phyloP scores from a whole-genome alignment of 2,888 invertebrate species.

The Stomorhina lunata region DNA sequence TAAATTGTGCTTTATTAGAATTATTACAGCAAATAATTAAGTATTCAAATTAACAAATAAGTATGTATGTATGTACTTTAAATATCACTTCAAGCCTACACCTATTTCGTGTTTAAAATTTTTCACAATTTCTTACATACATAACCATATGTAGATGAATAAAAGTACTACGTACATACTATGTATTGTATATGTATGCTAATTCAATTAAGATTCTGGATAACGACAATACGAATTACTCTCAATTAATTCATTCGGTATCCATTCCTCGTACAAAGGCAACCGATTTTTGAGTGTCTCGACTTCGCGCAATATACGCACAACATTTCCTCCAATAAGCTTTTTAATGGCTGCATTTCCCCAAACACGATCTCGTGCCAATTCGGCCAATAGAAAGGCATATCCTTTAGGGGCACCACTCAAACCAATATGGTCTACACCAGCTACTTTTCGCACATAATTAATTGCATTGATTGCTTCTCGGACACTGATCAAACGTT shows the following conservation, averaged over 20 bases:
- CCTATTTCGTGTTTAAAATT: too few relatives aligned
- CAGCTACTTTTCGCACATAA: conserved; percentile 84
- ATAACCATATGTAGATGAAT: too few relatives aligned
- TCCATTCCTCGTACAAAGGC: conserved; percentile 82
- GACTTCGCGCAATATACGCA: conserved; percentile 82
- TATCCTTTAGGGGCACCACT: conserved; percentile 82
- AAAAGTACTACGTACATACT: too few relatives aligned
- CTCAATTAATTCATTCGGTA: conserved; percentile 81
- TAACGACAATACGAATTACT: conserved; percentile 82
- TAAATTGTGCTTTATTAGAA: not conserved
- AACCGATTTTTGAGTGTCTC: conserved; percentile 79
- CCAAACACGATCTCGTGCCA: conserved; percentile 83
- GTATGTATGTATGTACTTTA: too few relatives aligned
- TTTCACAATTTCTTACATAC: too few relatives aligned
- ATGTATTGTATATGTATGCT: not conserved
- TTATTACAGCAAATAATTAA: not conserved
- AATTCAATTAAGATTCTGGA: conserved; percentile 77
- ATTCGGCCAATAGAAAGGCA: conserved; percentile 83
- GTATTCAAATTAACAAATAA: not conserved
- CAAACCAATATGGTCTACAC: conserved; percentile 85
- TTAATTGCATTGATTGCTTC: conserved; percentile 83
- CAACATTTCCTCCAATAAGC: conserved; percentile 82
- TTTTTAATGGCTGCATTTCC: conserved; percentile 83
- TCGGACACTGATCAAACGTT: conserved; percentile 76
- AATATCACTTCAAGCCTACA: too few relatives aligned